phyloP scores from a whole-genome alignment of 2,888 invertebrate genomes.

The Cheilosia grossa region DNA sequence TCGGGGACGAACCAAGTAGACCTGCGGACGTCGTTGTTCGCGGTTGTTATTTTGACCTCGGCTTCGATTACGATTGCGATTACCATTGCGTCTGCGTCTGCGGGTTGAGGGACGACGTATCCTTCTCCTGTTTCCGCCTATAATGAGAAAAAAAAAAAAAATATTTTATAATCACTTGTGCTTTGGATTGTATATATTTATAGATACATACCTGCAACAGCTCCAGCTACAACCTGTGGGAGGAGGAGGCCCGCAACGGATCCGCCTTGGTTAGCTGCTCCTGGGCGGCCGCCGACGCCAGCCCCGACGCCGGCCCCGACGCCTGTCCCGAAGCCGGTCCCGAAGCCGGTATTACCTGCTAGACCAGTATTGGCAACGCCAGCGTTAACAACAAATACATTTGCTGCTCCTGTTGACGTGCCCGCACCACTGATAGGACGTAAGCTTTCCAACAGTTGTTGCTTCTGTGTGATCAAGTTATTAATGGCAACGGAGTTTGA shows the following conservation, averaged over 20 bases:
- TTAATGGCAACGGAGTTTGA: slow-evolving; percentile 36
- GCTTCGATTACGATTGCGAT: slow-evolving; percentile 3
- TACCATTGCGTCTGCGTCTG: slow-evolving; percentile 2
- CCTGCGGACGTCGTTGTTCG: not conserved
- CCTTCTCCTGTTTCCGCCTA: slow-evolving; percentile 16
- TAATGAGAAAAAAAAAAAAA: not conserved
- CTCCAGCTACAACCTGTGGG: slow-evolving; percentile 24
- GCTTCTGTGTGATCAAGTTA: slow-evolving; percentile 29
- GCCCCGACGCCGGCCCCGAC: too few species aligned
- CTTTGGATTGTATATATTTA: too few species aligned
- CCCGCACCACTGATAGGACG: slow-evolving; percentile 25
- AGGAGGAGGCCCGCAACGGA: not conserved
- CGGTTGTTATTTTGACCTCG: slow-evolving; percentile 27
- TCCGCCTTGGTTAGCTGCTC: not conserved
- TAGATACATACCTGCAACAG: not conserved
- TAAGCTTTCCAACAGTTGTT: slow-evolving; percentile 30
- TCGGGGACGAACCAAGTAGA: slow-evolving; percentile 29
- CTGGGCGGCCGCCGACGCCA: too few species aligned
- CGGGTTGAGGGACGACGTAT: slow-evolving; percentile 31
- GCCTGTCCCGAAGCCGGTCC: too few species aligned
- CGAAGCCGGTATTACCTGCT: too few species aligned
- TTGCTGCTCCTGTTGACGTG: slow-evolving; percentile 3
- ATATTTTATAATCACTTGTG: not conserved
- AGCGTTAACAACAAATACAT: slow-evolving; percentile 29
- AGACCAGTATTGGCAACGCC: not conserved